Evolutionary conservation across 2,888 invertebrate genomes (phyloP), one percentile per base, ranked within the genome.

Genomic region (Thalpophila matura): DNA sequence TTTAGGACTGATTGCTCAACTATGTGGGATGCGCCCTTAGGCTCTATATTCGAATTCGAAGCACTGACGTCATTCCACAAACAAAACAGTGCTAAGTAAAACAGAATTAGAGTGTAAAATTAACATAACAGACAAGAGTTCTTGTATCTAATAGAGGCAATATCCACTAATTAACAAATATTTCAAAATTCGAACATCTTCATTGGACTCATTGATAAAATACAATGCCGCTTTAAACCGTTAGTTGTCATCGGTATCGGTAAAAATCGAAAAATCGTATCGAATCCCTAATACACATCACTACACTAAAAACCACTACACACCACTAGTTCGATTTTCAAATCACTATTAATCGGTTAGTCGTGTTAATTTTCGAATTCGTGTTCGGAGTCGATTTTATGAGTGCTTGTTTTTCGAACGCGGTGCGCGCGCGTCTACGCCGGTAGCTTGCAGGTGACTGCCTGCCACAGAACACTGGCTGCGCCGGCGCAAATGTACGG

Each of bases 391-490:
- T 74, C 74, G 74, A 74, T 58, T 80, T 86, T 86, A 85, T 77
- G 4, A 72, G 72, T 66, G 77, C 73, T 77, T 74, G 55, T 79
- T 68, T 79, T 71, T 69, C 43, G 68, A 79, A 77, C 81, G 80
- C 82, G 80, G 81, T 81, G 88, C 91, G 89, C 91, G 93, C 86
- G 92, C 92, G 90, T 81, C 79, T 75, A 73, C 80, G 83, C 85
- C 91, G 91, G 89, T 82, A 82, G 90, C 89, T 87, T 82, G 87
- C 94, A 94, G 94, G 94, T 93, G 94, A 95, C 94, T 94, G 94
- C 86, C 85, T 64, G 84, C 83, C n/a, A n/a, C n/a, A n/a, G n/a
- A n/a, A n/a, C n/a, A n/a, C n/a, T 94, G 94, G 86, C 85, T 64
- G 84, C 83, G 85, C 85, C 45, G 51, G 80, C 85, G 84, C 84